Base-by-base conservation (phyloP, 2,888 invertebrate species). In the Latrodectus hesperus region DNA sequence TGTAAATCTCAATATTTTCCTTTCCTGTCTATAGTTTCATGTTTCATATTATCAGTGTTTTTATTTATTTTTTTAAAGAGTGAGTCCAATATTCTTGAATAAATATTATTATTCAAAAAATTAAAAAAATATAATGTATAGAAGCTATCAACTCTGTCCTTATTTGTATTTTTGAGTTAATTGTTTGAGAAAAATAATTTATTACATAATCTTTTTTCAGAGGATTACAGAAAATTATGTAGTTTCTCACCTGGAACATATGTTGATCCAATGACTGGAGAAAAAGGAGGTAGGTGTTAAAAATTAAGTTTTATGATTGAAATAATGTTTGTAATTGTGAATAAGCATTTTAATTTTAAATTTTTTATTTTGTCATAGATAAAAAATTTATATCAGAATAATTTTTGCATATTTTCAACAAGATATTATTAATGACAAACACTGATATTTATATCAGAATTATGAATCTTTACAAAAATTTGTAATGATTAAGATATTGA, bases 251-350 rank as follows among this genome's bases (percentile, higher is more conserved):
- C 95, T 0, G 96, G 96, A 0, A 94, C 95, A 91, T 95, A 96
- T 90, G 94, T 95, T 90, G 95, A 96, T 92, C 96, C 96, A 0
- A 94, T 96, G 92, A 96, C 96, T 6, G 96, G 96, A 91, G 94
- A 94, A 91, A 94, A 95, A 0, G 94, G 94, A 17, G 89, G 90
- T 90, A 85, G 71, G 72, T 85, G 22, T 72, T n/a, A 6, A 6
- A n/a, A 60, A 55, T 55, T 60, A 60, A 38, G 38, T 38, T 38
- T 38, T 38, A 38, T 3, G 38, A 38, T 38, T 38, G 38, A 38
- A 38, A 38, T 38, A 38, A 6, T 38, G 38, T 38, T 38, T 38
- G 6, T 38, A 38, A 38, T 38, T 38, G 4, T 38, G 38, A 38
- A 38, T 72, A 22, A 26, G 6, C 8, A 11, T 52, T 49, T 72